These are phyloP conservation scores for Clunio marinus DNA, from an alignment of 2,888 invertebrate species.

Conservation along the genomic window DNA sequence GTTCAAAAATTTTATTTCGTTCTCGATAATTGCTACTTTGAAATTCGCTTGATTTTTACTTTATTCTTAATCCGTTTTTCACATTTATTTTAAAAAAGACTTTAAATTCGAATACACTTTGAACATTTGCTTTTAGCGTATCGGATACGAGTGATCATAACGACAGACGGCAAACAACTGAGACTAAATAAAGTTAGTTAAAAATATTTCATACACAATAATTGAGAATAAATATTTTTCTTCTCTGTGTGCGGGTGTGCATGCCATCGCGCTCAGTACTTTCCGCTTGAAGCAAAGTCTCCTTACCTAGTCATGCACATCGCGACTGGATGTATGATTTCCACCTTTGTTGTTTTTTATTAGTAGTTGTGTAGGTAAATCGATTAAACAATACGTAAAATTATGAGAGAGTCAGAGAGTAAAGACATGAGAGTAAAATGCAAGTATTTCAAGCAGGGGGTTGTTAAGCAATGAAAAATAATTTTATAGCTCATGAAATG, in stretches of 20 bases:
- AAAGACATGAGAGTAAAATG: background rate
- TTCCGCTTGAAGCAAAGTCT: conserved; percentile 3
- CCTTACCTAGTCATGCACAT: background rate
- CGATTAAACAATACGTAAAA: conserved; percentile 25
- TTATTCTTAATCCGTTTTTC: background rate
- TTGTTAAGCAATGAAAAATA: too few relatives aligned
- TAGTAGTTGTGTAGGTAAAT: conserved; percentile 26
- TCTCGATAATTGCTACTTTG: background rate
- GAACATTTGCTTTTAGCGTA: background rate
- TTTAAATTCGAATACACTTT: conserved; percentile 12
- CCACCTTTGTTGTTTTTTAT: conserved; percentile 18
- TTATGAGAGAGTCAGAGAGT: conserved; percentile 6
- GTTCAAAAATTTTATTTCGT: background rate
- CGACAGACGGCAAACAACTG: conserved; percentile 27
- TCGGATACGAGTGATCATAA: conserved; percentile 29
- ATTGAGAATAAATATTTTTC: conserved; percentile 3
- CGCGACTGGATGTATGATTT: background rate
- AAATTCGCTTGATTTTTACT: background rate
- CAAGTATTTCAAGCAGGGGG: too few relatives aligned
- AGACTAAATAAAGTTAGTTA: conserved; percentile 16
- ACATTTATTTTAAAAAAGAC: background rate
- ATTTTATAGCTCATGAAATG: too few relatives aligned
- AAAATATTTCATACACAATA: conserved; percentile 18
- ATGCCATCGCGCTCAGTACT: conserved; percentile 5
- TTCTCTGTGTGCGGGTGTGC: background rate